A percentile compares a stretch with the other conserved stretches of the same genome.
Evolutionary conservation across 2,113 vertebrate genomes (phyloP).

Genomic region (Dasypus novemcinctus): DNA sequence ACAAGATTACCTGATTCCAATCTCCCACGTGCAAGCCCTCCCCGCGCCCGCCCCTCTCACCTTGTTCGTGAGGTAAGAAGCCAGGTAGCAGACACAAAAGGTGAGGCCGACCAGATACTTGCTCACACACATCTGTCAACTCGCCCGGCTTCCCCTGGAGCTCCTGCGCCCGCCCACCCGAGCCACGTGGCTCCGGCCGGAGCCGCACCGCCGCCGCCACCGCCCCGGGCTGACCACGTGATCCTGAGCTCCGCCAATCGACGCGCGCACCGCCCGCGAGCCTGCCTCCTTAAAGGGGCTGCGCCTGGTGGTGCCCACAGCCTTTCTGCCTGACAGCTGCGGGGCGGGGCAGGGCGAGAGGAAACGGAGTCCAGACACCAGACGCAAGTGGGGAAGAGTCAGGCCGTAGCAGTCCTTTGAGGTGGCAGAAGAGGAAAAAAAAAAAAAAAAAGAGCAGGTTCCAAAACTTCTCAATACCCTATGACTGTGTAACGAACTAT

Average conservation of each 20-base stretch:
- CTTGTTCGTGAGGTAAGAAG: slow-evolving; percentile 86
- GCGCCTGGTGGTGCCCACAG: rapidly evolving
- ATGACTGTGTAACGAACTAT: not conserved
- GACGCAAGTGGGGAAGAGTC: not conserved
- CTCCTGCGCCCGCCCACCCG: rapidly evolving
- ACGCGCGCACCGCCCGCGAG: not conserved
- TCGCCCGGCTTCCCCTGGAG: rapidly evolving
- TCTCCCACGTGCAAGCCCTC: not conserved
- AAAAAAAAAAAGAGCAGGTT: not conserved
- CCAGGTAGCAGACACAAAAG: slow-evolving; percentile 83
- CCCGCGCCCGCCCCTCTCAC: slow-evolving; percentile 72
- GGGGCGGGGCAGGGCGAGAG: rapidly evolving
- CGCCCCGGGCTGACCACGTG: slow-evolving; percentile 60
- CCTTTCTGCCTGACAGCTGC: rapidly evolving
- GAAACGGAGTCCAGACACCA: not conserved
- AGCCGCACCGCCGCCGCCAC: not conserved
- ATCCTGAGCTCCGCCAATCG: slow-evolving; percentile 64
- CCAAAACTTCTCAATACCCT: not conserved
- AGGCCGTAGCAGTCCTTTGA: not conserved
- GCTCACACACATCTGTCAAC: slow-evolving; percentile 79
- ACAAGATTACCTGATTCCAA: not conserved
- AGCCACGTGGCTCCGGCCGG: rapidly evolving
- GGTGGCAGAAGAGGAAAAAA: not conserved
- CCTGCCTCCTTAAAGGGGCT: slow-evolving; percentile 75
- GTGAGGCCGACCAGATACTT: slow-evolving; percentile 75